These are phyloP conservation scores for Trichogramma evanescens DNA, from an alignment of 2,888 invertebrate species.

Conservation along the genomic window DNA sequence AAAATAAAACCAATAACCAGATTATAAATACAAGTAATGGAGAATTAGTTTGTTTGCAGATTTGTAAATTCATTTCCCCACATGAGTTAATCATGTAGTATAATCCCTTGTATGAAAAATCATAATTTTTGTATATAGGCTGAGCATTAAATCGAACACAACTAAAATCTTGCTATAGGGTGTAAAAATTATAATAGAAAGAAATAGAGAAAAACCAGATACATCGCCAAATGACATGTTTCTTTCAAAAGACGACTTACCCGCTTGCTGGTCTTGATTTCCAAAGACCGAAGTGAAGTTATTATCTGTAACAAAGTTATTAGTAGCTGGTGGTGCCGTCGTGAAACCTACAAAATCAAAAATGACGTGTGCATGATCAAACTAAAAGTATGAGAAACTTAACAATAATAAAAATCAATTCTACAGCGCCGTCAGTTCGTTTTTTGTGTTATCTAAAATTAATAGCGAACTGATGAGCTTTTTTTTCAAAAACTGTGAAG, in stretches of 20 bases:
- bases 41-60: no score
- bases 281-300: constrained; percentile 85
- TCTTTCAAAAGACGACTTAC: constrained; percentile 32
- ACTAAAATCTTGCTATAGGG: constrained; percentile 15
- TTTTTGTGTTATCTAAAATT: neutral
- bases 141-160: constrained; percentile 14
- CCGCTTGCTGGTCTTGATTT: constrained; percentile 49
- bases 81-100: neutral
- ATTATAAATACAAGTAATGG: neutral
- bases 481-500: neutral
- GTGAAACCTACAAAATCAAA: constrained; percentile 46
- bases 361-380: constrained; percentile 20
- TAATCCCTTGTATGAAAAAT: constrained; percentile 12
- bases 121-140: constrained; percentile 9
- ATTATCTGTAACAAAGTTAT: constrained; percentile 76
- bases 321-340: constrained; percentile 46
- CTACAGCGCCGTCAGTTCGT: constrained; percentile 5
- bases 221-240: constrained; percentile 13
- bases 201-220: constrained; percentile 3
- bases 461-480: neutral
- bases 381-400: constrained; percentile 15
- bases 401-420: constrained; percentile 15
- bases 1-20: constrained; percentile 4
- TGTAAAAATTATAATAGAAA: constrained; percentile 6
- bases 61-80: constrained; percentile 2